phyloP scores from a whole-genome alignment of 1,140 invertebrate genomes.

The Dendrolimus kikuchii region DNA sequence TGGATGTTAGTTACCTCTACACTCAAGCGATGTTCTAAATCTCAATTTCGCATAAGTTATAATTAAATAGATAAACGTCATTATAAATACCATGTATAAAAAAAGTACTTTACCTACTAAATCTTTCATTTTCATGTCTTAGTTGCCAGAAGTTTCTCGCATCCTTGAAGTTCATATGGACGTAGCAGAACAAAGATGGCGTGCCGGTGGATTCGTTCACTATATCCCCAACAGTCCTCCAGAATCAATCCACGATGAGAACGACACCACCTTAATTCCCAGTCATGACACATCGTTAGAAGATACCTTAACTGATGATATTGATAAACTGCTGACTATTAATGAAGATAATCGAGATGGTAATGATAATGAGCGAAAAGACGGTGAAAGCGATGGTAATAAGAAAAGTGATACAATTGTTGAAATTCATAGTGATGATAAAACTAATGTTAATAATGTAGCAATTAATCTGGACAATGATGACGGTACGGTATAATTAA shows the following conservation, averaged over 20 bases:
- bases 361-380: conserved; percentile 7
- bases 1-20: not conserved
- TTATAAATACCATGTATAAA: no score
- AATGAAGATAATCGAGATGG: conserved; percentile 24
- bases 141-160: conserved; percentile 49
- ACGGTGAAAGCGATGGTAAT: not conserved
- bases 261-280: conserved; percentile 37
- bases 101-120: no score
- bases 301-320: conserved; percentile 44
- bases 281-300: conserved; percentile 37
- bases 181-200: conserved; percentile 34
- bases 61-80: no score
- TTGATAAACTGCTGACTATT: conserved; percentile 10
- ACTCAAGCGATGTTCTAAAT: no score
- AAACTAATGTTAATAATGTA: conserved; percentile 6
- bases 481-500: not conserved
- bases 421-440: not conserved
- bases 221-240: conserved; percentile 25
- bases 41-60: no score
- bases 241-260: conserved; percentile 28
- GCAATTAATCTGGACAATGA: conserved; percentile 7
- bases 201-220: conserved; percentile 24
- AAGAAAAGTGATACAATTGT: no score
- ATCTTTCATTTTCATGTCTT: conserved; percentile 5
- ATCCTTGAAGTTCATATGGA: conserved; percentile 46